Evolutionary conservation across 2,797 vertebrate species (phyloP), one percentile per base, ranked within the genome.

Genomic region (Lagothrix lagotricha): DNA sequence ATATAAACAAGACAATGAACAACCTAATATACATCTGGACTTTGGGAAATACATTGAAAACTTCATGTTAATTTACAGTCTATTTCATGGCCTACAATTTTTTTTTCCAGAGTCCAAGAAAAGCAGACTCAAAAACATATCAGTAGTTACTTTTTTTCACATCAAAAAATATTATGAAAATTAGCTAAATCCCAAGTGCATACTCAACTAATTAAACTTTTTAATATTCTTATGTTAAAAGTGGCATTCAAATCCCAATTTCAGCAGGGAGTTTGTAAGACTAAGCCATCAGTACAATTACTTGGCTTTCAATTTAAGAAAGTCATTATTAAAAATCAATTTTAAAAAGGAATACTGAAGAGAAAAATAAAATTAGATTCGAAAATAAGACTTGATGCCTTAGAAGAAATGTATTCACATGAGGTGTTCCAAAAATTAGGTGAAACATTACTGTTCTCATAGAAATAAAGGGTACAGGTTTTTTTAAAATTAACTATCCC

Each of bases 101-200:
- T 93, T 57, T 36, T 92, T 90, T 87, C 41, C 48, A 87, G 22
- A 95, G 54, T 46, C 50, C 50, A 94, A 77, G 28, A n/a, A 97
- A 96, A 97, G 28, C 36, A 93, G 58, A 81, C 8, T 76, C 46
- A 73, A 72, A 79, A 95, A 92, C 15, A 92, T 46, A 84, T 4
- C 14, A 93, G 39, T 9, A 54, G 19, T 88, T 72, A 13, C 46
- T 50, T 75, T 89, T 88, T 48, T 86, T 64, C 19, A 50, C 33
- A 2, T 64, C 83, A 58, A 85, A 97, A 96, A 77, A 54, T 54
- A 76, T 73, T 91, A 89, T 73, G 70, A 94, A 93, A 96, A 81
- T n/a, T 46, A 92, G 48, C 48, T 77, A 91, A 96, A 58, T 93
- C 24, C 61, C 41, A 93, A 93, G 2, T 82, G 30, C 12, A 46